Evolutionary conservation across 2,113 vertebrate species (phyloP).

Genomic region (Bos taurus): DNA sequence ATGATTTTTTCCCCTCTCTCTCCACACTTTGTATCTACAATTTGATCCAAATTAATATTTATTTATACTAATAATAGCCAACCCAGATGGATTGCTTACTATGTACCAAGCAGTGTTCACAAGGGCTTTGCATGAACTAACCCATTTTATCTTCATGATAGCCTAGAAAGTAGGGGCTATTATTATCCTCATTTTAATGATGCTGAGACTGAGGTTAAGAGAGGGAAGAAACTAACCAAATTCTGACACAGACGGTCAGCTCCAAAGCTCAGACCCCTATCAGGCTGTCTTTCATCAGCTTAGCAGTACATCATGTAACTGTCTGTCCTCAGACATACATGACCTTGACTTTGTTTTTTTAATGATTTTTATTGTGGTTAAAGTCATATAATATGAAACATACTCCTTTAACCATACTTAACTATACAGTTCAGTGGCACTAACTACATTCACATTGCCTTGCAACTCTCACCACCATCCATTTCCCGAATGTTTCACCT

Average conservation of each 20-base stretch:
- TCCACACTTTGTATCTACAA: slow-evolving; percentile 22
- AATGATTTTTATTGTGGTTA: background rate
- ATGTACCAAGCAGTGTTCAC: background rate
- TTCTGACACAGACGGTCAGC: background rate
- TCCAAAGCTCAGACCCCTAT: background rate
- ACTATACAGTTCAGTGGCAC: background rate
- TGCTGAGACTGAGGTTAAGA: background rate
- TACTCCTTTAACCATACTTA: background rate
- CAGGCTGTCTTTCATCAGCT: accelerated
- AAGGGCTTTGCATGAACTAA: background rate
- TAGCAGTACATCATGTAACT: accelerated
- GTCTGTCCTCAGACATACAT: background rate
- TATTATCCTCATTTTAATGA: background rate
- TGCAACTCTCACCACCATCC: background rate
- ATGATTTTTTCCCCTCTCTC: background rate
- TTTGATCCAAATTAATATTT: slow-evolving; percentile 58
- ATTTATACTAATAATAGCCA: slow-evolving; percentile 31
- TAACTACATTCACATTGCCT: background rate
- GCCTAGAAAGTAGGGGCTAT: accelerated
- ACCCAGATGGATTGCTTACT: slow-evolving; percentile 15
- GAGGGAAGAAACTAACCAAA: background rate
- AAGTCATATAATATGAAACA: background rate
- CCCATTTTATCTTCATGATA: background rate
- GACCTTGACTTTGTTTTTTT: background rate
- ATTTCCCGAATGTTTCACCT: background rate